Percentiles rank a stretch among this genome's conserved stretches.
phyloP scores from a whole-genome alignment of 2,113 vertebrate species.

The Phalacrocorax brasilianus region DNA sequence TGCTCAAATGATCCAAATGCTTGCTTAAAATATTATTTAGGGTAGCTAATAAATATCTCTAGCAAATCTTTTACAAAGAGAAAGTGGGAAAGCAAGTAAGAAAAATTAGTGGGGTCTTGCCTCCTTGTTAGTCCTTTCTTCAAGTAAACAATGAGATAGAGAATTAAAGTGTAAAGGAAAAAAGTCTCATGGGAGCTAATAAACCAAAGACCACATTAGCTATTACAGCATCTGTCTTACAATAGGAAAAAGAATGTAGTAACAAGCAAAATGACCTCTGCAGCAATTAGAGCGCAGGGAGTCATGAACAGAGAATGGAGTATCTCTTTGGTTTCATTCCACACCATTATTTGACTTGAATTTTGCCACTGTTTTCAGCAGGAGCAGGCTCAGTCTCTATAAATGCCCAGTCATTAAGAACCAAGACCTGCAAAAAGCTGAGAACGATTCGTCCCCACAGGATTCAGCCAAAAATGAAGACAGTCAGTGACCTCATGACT shows the following conservation, averaged over 20 bases:
- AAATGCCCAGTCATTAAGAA: not conserved
- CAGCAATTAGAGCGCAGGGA: not conserved
- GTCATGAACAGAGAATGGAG: not conserved
- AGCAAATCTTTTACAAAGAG: conserved; percentile 10
- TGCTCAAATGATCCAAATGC: conserved; percentile 72
- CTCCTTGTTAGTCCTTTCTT: not conserved
- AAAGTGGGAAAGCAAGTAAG: not conserved
- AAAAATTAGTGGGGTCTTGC: not conserved
- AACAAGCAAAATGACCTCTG: not conserved
- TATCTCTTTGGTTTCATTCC: not conserved
- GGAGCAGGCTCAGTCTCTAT: not conserved
- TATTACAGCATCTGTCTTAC: not conserved
- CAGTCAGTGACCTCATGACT: not conserved
- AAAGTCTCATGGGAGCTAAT: not conserved
- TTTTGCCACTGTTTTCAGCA: not conserved
- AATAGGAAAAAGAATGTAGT: not conserved
- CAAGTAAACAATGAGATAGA: not conserved
- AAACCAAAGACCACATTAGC: not conserved
- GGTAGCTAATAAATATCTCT: conserved; percentile 62
- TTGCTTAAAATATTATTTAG: conserved; percentile 57
- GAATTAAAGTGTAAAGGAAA: not conserved
- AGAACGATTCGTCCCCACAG: not conserved
- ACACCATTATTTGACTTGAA: not conserved
- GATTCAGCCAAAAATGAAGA: not conserved
- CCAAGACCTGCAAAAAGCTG: not conserved